Base-by-base conservation (phyloP, 2,797 vertebrate genomes). In the Fratercula arctica region DNA sequence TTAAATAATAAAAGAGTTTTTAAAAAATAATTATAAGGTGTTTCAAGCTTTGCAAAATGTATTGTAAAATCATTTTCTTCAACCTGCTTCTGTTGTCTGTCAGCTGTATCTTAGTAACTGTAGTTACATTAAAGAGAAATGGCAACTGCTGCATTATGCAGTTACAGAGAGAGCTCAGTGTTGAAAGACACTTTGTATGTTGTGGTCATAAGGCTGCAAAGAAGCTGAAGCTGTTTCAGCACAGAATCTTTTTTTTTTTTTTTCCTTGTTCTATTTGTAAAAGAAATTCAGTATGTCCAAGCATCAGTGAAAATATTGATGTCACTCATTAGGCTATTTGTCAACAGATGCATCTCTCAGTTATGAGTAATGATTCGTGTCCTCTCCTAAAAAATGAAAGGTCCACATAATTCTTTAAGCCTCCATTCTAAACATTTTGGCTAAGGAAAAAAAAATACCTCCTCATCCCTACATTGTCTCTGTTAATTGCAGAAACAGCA, bases 1-100 rank as follows among this genome's bases (percentile, higher is more conserved):
- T 41, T 41, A 41, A 41, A 41, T 41, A 41, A 15, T 41, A 41
- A 41, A 24, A 63, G 59, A 56, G 16, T 16, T 57, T 23, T 5
- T 0, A 9, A 50, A 68, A 64, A 5, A 0, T 8, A 41, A 68
- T 56, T 45, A 33, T 2, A 0, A 54, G 57, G 14, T 45, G 4
- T n/a, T 64, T 75, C 15, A 70, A 48, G 13, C 19, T 90, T 80
- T 74, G n/a, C 5, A 56, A 37, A 93, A 45, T 1, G 0, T 13
- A 3, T 16, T 43, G 10, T 68, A 20, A 63, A 53, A 50, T 25
- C 23, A 24, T 48, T 16, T 57, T 64, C 14, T 80, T 72, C 25
- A n/a, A 0, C 23, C 8, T n/a, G 0, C 4, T 81, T 35, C 45
- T 7, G 8, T 4, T 57, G 41, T 14, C 0, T 16, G 31, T 39